phyloP scores from a whole-genome alignment of 2,888 invertebrate genomes.

The Caenorhabditis doughertyi region DNA sequence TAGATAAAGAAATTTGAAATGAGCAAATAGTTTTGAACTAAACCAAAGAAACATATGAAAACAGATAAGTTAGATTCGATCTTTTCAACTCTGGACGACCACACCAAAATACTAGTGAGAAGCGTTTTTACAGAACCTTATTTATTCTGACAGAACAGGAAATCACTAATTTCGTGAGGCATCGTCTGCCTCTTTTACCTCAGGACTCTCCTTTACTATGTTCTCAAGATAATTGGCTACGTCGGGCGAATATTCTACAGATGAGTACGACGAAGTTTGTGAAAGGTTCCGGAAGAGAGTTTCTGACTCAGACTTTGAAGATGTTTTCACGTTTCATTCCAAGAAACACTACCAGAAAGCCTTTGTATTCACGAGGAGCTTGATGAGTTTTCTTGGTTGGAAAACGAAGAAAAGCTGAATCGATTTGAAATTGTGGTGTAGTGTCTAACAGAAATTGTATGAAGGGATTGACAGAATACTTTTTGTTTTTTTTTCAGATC shows the following conservation, averaged over 20 bases:
- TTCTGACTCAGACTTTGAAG: slow-evolving; percentile 11
- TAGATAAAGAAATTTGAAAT: too few species aligned
- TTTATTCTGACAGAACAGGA: slow-evolving; percentile 57
- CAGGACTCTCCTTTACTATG: slow-evolving; percentile 19
- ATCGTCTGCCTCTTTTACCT: slow-evolving; percentile 41
- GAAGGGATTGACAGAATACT: too few species aligned
- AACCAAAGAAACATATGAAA: too few species aligned
- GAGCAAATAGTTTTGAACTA: too few species aligned
- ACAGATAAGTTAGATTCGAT: too few species aligned
- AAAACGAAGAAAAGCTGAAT: too few species aligned
- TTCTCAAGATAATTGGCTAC: slow-evolving; percentile 43
- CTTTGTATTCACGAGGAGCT: too few species aligned
- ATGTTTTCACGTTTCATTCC: neutral
- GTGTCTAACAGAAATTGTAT: too few species aligned
- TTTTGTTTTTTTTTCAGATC: too few species aligned
- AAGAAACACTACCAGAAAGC: too few species aligned
- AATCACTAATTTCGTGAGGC: slow-evolving; percentile 56
- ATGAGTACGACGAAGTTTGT: slow-evolving; percentile 20
- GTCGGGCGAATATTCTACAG: slow-evolving; percentile 29
- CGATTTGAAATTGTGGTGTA: too few species aligned
- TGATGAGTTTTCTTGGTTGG: too few species aligned
- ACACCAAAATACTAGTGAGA: slow-evolving; percentile 1
- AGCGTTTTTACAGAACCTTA: slow-evolving; percentile 24
- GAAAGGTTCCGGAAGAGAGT: slow-evolving; percentile 27
- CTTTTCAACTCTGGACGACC: neutral